These are phyloP conservation scores for Chlorospingus semifuscus DNA, from an alignment of 2,797 vertebrate genomes.

Conservation along the genomic window DNA sequence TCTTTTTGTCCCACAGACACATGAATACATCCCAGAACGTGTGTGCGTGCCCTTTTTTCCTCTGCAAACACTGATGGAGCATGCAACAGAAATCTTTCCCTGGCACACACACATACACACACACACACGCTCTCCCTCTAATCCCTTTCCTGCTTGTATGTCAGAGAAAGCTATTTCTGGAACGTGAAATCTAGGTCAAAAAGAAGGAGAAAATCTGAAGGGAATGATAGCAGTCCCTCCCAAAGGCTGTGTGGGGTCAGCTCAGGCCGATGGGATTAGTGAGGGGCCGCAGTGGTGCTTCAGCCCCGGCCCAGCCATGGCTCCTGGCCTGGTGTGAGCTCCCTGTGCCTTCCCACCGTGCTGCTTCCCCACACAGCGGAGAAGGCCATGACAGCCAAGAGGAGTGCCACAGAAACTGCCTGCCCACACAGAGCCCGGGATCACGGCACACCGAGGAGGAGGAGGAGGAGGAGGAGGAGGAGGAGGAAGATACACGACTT, in stretches of 20 bases:
- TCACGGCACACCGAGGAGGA: not conserved
- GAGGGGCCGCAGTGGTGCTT: not conserved
- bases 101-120: not conserved
- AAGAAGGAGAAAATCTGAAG: conserved; percentile 56
- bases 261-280: not conserved
- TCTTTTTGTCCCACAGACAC: not conserved
- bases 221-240: not conserved
- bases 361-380: not conserved
- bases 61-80: not conserved
- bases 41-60: not conserved
- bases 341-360: not conserved
- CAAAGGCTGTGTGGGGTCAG: not conserved
- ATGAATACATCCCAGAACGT: not conserved
- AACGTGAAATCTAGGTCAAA: conserved; percentile 77
- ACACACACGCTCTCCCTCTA: not conserved
- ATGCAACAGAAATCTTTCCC: not conserved
- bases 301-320: not conserved
- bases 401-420: not conserved
- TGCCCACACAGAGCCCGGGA: not conserved
- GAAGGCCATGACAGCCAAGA: not conserved
- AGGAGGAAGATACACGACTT: not conserved
- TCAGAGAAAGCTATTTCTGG: conserved; percentile 76
- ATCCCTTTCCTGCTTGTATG: conserved; percentile 59
- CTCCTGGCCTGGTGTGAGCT: not conserved
- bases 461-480: not conserved